A percentile compares a stretch with the other conserved stretches of the same genome.
phyloP scores from a whole-genome alignment of 2,888 invertebrate genomes.

The Ctena decussata region DNA sequence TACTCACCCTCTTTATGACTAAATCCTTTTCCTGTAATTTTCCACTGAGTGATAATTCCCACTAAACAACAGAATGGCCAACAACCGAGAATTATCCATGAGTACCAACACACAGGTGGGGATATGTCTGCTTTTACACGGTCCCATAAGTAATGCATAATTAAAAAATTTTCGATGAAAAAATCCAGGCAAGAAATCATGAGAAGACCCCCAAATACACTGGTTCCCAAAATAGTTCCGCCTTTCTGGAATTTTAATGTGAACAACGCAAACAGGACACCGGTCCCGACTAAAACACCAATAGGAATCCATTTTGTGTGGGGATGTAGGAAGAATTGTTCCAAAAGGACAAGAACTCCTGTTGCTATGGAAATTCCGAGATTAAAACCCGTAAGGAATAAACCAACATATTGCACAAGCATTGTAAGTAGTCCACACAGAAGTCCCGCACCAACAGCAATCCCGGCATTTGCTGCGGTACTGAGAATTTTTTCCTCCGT shows the following conservation, averaged over 20 bases:
- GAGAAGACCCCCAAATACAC: constrained; percentile 92
- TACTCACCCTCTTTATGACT: constrained; percentile 87
- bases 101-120: constrained; percentile 90
- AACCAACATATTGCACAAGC: constrained; percentile 93
- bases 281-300: constrained; percentile 90
- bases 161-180: constrained; percentile 91
- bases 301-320: constrained; percentile 91
- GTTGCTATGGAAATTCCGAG: constrained; percentile 89
- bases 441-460: constrained; percentile 92
- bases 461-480: constrained; percentile 91
- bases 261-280: constrained; percentile 91
- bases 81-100: constrained; percentile 91
- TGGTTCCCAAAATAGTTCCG: constrained; percentile 92
- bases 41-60: constrained; percentile 91
- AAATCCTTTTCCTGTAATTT: constrained; percentile 90
- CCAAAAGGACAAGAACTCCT: constrained; percentile 85
- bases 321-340: constrained; percentile 89
- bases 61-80: constrained; percentile 92
- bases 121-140: constrained; percentile 88
- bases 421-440: constrained; percentile 93
- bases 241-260: constrained; percentile 93
- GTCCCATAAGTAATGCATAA: constrained; percentile 91
- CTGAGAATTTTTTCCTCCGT: constrained; percentile 92
- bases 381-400: constrained; percentile 94
- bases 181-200: constrained; percentile 92